Evolutionary conservation across 1,140 invertebrate species (phyloP), one percentile per base, ranked within the genome.

Genomic region (Achroia grisella): DNA sequence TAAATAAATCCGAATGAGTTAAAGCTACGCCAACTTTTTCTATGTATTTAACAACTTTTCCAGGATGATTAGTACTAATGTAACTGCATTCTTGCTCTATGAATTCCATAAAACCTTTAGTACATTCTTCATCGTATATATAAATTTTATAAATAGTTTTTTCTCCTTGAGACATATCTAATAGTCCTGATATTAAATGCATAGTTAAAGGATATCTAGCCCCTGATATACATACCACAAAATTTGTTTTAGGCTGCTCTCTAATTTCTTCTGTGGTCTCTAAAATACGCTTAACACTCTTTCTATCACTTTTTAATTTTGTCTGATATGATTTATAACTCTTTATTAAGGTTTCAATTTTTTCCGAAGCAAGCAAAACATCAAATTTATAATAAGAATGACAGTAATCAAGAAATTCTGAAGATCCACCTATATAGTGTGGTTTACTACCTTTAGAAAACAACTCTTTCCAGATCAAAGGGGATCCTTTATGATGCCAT

Each of bases 331-430:
- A 73, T 10, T 49, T 46, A 53, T 57, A 69, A 46, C 79, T 84
- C 28, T 71, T 54, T 4, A 68, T 43, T 14, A 89, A 50, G 37
- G 73, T 68, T 46, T 78, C 47, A 44, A 86, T 77, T 55, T 85
- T 84, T 10, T 81, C 68, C 42, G 65, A 62, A 8, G 72, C 39
- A 23, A 87, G 57, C 48, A 74, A 70, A 5, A 73, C 70, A 62
- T 87, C 79, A 40, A 89, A 70, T n/a, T 84, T 68, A 55, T 89
- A 89, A 70, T 89, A 89, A 29, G 87, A 87, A 62, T 85, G 76
- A 48, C 81, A 85, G 51, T 88, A 88, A 54, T 89, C 88, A 59
- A 86, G 83, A 72, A 89, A 89, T 39, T 89, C 81, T 17, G 76
- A 54, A 12, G 83, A 62, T 8, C 84, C 83, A n/a, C 88, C 88